phyloP scores from a whole-genome alignment of 2,113 vertebrate species.

The Burhinus oedicnemus region DNA sequence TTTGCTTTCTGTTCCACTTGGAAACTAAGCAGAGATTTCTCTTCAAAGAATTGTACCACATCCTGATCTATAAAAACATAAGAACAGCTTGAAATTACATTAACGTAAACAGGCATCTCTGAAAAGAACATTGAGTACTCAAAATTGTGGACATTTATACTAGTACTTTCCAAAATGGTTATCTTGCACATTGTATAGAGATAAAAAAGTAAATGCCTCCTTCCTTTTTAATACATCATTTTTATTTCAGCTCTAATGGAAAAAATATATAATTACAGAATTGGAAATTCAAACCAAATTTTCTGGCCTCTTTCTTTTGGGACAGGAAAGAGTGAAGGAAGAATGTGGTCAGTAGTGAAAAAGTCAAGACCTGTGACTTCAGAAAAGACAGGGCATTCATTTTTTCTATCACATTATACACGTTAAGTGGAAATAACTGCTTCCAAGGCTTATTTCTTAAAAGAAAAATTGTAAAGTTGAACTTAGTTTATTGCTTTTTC shows the following conservation, averaged over 20 bases:
- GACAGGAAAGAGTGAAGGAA: background rate
- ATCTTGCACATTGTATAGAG: background rate
- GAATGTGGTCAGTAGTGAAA: background rate
- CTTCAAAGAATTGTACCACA: slow-evolving; percentile 11
- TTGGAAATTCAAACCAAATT: background rate
- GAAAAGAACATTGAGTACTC: slow-evolving; percentile 10
- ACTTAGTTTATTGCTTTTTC: background rate
- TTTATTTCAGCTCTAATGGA: background rate
- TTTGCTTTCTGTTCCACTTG: background rate
- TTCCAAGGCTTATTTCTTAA: background rate
- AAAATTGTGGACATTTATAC: background rate
- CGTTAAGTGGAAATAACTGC: background rate
- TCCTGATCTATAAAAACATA: slow-evolving; percentile 8
- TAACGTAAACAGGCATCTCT: slow-evolving; percentile 28
- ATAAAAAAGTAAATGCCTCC: background rate
- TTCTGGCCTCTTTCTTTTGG: background rate
- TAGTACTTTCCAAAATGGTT: background rate
- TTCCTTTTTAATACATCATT: background rate
- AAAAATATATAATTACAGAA: background rate
- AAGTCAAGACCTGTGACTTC: background rate
- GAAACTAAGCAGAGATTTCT: slow-evolving; percentile 10
- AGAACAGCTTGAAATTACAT: slow-evolving; percentile 30
- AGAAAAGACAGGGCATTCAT: background rate
- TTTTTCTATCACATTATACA: background rate
- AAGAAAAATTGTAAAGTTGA: background rate